Percentiles rank a stretch among this genome's conserved stretches.
phyloP scores from a whole-genome alignment of 2,113 vertebrate species.

The Burhinus oedicnemus region DNA sequence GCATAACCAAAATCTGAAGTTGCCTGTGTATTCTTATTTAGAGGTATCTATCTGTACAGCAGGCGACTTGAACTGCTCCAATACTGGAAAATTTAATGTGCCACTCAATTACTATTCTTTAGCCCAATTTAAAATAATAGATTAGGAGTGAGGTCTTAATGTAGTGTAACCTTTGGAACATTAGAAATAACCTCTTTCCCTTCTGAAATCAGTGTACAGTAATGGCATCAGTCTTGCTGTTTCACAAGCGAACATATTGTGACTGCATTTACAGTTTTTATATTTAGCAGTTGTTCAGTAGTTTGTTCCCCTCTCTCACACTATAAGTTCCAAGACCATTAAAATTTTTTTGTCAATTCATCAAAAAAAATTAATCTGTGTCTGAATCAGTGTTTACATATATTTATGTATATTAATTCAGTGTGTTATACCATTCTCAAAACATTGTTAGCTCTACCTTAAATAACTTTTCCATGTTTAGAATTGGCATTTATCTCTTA shows the following conservation, averaged over 20 bases:
- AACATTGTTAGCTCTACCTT: background rate
- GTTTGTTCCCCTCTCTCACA: background rate
- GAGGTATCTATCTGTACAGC: conserved; percentile 57
- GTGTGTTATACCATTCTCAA: background rate
- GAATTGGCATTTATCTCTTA: background rate
- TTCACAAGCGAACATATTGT: conserved; percentile 20
- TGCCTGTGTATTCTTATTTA: conserved; percentile 74
- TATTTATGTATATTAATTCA: background rate
- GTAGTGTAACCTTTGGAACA: conserved; percentile 79
- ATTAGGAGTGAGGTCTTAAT: conserved; percentile 79
- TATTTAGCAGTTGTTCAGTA: background rate
- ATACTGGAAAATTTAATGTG: conserved; percentile 76
- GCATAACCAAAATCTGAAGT: conserved; percentile 67
- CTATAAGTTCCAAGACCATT: background rate
- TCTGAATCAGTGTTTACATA: background rate
- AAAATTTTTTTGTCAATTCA: background rate
- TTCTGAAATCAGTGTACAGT: conserved; percentile 57
- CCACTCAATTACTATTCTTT: conserved; percentile 81
- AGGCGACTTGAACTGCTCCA: conserved; percentile 69
- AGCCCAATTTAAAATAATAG: conserved; percentile 79
- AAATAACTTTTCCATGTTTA: background rate
- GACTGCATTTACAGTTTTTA: conserved; percentile 41
- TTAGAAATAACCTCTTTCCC: conserved; percentile 75
- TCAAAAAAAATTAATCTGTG: background rate
- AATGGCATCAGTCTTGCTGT: conserved; percentile 57